Conservation (phyloP, 1,140 invertebrate genomes). For the Ceratina australensis region DNA sequence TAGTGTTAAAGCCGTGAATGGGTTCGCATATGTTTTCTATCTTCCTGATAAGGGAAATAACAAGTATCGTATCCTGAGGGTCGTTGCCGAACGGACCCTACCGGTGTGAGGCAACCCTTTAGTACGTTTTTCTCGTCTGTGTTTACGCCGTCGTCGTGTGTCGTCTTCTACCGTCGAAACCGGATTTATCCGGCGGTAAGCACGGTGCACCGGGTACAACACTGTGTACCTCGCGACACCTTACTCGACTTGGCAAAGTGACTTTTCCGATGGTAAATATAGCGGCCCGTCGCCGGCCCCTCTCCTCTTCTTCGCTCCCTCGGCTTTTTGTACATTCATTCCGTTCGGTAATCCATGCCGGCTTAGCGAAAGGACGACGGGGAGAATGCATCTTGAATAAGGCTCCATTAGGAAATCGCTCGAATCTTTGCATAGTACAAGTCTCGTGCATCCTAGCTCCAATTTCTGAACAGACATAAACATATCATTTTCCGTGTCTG, state of each 20-base stretch:
- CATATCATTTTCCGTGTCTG: too few relatives aligned
- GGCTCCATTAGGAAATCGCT: too few relatives aligned
- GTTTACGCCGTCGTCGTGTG: conserved; percentile 54
- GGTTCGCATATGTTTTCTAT: too few relatives aligned
- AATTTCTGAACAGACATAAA: too few relatives aligned
- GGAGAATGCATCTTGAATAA: conserved; percentile 25
- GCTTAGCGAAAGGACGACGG: conserved; percentile 42
- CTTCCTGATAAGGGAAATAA: too few relatives aligned
- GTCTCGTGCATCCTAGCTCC: too few relatives aligned
- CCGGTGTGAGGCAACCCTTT: conserved; percentile 43
- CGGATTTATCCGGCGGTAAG: conserved; percentile 67
- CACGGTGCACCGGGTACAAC: conserved; percentile 62
- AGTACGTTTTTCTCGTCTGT: conserved; percentile 58
- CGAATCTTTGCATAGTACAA: too few relatives aligned
- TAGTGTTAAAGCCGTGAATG: too few relatives aligned
- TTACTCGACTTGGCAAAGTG: conserved; percentile 72
- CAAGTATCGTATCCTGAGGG: too few relatives aligned
- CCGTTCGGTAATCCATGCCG: conserved; percentile 62
- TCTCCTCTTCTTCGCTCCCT: too few relatives aligned
- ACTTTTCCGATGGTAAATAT: conserved; percentile 70
- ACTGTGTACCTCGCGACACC: conserved; percentile 60
- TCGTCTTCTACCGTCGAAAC: conserved; percentile 64
- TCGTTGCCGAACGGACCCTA: too few relatives aligned
- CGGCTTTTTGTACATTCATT: conserved; percentile 61
- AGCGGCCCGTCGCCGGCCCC: conserved; percentile 36